These are phyloP conservation scores for Maniola jurtina DNA, from an alignment of 1,140 invertebrate species.

Conservation along the genomic window DNA sequence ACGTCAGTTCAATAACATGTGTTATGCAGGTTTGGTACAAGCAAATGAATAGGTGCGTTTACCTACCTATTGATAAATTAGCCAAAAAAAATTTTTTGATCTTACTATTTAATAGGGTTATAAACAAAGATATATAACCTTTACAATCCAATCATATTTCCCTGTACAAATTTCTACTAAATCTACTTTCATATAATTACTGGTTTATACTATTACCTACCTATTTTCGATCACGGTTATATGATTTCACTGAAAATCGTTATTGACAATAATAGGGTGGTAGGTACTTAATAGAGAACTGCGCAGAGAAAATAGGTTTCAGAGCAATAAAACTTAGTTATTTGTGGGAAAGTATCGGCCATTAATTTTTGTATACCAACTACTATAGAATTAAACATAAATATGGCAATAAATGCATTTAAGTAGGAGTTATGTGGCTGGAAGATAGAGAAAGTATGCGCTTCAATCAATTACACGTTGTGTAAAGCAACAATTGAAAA, in stretches of 20 bases:
- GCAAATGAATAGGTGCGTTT: constrained; percentile 10
- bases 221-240: neutral
- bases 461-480: constrained; percentile 30
- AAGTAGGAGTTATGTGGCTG: constrained; percentile 28
- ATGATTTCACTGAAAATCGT: neutral
- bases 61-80: neutral
- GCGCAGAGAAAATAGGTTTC: neutral
- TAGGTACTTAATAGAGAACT: neutral
- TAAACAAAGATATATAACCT: too few species aligned
- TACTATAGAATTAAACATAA: constrained; percentile 21
- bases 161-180: neutral
- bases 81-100: neutral
- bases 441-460: constrained; percentile 50
- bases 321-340: neutral
- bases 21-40: constrained; percentile 31
- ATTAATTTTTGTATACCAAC: constrained; percentile 10
- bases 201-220: neutral
- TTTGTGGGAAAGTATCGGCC: neutral
- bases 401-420: constrained; percentile 26
- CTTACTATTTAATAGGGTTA: neutral
- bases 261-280: neutral
- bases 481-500: constrained; percentile 47
- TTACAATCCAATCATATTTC: neutral
- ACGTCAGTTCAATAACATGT: constrained; percentile 64
- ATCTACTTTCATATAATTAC: neutral